These are phyloP conservation scores for Periparus ater DNA, from an alignment of 2,797 vertebrate species.

Conservation along the genomic window DNA sequence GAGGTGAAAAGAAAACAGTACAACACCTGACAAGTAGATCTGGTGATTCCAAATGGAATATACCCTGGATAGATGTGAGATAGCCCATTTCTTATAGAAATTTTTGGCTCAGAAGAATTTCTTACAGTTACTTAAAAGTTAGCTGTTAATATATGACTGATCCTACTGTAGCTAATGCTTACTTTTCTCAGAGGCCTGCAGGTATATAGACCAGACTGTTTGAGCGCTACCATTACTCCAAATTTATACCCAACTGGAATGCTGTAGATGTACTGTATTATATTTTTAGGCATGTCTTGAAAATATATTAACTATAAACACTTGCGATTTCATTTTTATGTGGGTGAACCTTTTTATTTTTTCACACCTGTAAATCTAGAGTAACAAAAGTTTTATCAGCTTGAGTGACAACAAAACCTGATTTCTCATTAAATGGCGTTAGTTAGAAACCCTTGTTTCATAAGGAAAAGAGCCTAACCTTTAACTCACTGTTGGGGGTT, in stretches of 20 bases:
- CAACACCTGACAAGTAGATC: background rate
- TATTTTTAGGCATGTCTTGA: background rate
- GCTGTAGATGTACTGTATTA: background rate
- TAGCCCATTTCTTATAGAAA: background rate
- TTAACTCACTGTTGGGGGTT: background rate
- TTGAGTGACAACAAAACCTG: background rate
- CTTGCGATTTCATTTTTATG: background rate
- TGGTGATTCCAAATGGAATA: background rate
- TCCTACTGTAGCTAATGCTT: background rate
- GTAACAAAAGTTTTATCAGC: background rate
- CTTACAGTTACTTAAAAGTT: background rate
- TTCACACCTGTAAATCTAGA: background rate
- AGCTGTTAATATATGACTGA: background rate
- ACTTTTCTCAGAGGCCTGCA: background rate
- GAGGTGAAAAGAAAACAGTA: background rate
- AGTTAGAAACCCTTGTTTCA: background rate
- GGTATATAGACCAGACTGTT: background rate
- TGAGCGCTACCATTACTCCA: background rate
- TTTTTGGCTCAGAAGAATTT: background rate
- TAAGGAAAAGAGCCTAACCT: background rate
- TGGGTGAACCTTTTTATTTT: background rate
- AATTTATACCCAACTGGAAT: background rate
- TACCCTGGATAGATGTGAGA: background rate
- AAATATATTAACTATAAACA: background rate
- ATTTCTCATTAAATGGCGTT: background rate